Evolutionary conservation across 2,797 vertebrate genomes (phyloP), one percentile per base, ranked within the genome.

Genomic region (Apodemus agrarius): DNA sequence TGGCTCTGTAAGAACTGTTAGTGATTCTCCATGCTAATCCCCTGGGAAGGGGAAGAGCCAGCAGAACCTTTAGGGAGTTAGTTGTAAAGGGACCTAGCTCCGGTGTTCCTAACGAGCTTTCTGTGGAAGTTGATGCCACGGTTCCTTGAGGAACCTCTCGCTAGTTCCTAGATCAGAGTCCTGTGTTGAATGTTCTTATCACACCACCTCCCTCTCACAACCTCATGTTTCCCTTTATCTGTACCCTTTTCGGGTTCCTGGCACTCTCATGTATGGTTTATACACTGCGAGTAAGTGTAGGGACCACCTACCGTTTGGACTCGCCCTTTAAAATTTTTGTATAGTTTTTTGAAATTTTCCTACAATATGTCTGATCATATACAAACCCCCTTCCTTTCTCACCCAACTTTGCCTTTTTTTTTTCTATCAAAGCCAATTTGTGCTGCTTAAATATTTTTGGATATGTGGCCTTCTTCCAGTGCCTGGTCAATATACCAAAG

Each of bases 41-140:
- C 37, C 46, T 69, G 57, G 52, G 91, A 94, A 91, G 31, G 17
- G 67, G n/a, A 26, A 80, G 87, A 90, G 72, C 87, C 72, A 75
- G 65, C 65, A 86, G 49, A 12, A 17, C 79, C 92, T 63, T 72
- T 61, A 14, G 34, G 21, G 76, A 57, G 43, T 82, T 52, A n/a
- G n/a, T n/a, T n/a, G 54, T 31, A 26, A 54, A 94, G 22, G 75
- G 67, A 34, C 26, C 78, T 69, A 24, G 31, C 76, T 74, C 52
- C 52, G 37, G 31, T 65, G 37, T 80, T 92, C 88, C 79, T 59
- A 69, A 74, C 10, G 83, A 63, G 29, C 31, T 81, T 34, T 34
- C 63, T 59, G 26, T 52, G 76, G 7, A 91, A 90, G 29, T 37
- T 57, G 12, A 19, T 52, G 13, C 49, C 63, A 7, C 40, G 49